phyloP scores from a whole-genome alignment of 2,113 vertebrate genomes.

The Lophochroa leadbeateri region DNA sequence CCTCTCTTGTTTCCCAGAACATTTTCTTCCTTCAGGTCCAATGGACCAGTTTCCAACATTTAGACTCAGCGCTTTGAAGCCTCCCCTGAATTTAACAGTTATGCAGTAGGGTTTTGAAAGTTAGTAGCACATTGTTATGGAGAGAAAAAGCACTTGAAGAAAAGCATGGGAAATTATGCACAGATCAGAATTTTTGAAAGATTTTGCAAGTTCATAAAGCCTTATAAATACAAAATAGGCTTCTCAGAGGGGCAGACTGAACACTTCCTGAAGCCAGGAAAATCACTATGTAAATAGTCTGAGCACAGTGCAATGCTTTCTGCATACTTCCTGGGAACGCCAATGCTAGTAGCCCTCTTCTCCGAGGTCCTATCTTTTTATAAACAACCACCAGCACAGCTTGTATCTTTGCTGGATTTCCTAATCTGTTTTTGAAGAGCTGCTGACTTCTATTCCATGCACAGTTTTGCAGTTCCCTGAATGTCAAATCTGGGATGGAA shows the following conservation, averaged over 20 bases:
- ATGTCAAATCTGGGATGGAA: not conserved
- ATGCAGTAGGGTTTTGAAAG: not conserved
- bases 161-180: not conserved
- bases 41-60: not conserved
- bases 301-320: not conserved
- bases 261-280: not conserved
- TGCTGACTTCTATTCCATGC: not conserved
- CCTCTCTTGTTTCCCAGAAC: not conserved
- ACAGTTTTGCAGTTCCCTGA: not conserved
- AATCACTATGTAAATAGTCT: not conserved
- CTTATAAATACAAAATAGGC: conserved; percentile 34
- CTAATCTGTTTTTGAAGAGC: not conserved
- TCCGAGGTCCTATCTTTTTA: not conserved
- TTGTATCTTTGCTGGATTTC: not conserved
- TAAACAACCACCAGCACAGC: not conserved
- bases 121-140: conserved; percentile 38
- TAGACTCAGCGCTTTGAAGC: not conserved
- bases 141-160: conserved; percentile 1
- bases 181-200: conserved; percentile 11
- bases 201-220: conserved; percentile 21
- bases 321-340: not conserved
- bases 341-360: not conserved
- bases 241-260: conserved; percentile 9
- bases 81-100: not conserved
- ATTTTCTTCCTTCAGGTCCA: not conserved